Base-by-base conservation (phyloP, 2,888 invertebrate genomes). In the Abrostola triplasia region DNA sequence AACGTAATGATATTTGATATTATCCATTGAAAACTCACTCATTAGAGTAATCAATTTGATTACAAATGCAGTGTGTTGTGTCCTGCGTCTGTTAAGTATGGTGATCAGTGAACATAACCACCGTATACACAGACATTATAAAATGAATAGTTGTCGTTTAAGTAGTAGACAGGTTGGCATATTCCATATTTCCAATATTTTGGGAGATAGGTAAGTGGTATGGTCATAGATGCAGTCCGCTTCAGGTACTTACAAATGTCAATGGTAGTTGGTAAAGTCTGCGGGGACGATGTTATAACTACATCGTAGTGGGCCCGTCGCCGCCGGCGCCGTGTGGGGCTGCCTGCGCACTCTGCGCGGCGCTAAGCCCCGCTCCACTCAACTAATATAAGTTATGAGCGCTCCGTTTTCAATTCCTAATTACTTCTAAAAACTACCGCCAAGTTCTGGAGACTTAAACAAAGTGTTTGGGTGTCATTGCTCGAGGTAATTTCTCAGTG, bases 401-500 rank as follows among this genome's bases (percentile, higher is more conserved):
- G 8, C 10, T 0, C 9, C 52, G 38, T 36, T 13, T 36, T 36
- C 6, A 37, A 40, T 0, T 10, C 36, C 5, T 49, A 44, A 57
- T 47, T 60, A 67, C 52, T 66, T 53, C 8, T 52, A 24, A 65
- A 48, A 72, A 56, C 52, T 64, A 49, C 48, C 0, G 40, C 51
- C 9, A 56, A 55, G 13, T 41, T 40, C 49, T 6, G 38, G 53
- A 12, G 36, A 35, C 13, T 41, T 56, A 36, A 42, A 54, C 56
- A 47, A 40, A 68, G 37, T 40, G 41, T 48, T 51, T 51, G 11
- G 48, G 55, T 35, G 36, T 52, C 44, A 65, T 55, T 6, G n/a
- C 42, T 8, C 42, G 24, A 68, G 42, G 51, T 68, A 35, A 52
- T 56, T 59, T 40, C 12, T 42, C n/a, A 48, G 12, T 52, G 37